phyloP scores from a whole-genome alignment of 1,140 invertebrate species.

The Drosophila hydei region DNA sequence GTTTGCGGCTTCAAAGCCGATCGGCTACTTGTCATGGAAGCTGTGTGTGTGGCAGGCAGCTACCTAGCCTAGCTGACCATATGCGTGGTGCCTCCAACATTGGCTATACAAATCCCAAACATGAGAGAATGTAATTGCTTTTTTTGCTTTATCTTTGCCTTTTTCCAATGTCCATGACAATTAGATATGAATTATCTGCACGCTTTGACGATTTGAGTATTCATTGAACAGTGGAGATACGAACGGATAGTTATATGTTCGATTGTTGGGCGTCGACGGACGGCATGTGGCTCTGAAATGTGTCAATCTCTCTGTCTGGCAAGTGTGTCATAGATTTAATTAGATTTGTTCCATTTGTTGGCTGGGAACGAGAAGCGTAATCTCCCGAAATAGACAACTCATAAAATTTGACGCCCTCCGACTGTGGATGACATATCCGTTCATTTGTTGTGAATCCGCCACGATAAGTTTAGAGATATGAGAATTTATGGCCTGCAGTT shows the following conservation, averaged over 20 bases:
- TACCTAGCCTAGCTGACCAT: slow-evolving; percentile 25
- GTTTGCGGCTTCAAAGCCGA: slow-evolving; percentile 60
- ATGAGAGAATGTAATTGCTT: slow-evolving; percentile 57
- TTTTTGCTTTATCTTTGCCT: slow-evolving; percentile 27
- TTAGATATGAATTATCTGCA: slow-evolving; percentile 79
- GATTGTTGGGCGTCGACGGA: slow-evolving; percentile 24
- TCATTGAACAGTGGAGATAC: slow-evolving; percentile 72
- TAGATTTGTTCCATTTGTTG: slow-evolving; percentile 45
- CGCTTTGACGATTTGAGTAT: slow-evolving; percentile 76
- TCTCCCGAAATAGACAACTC: slow-evolving; percentile 23
- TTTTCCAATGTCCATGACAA: slow-evolving; percentile 47
- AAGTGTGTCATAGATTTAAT: slow-evolving; percentile 49
- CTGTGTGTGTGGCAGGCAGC: slow-evolving; percentile 5
- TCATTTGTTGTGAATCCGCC: background rate
- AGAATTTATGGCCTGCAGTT: background rate
- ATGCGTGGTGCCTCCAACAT: slow-evolving; percentile 36
- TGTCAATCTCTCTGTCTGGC: slow-evolving; percentile 11
- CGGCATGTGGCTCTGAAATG: slow-evolving; percentile 14
- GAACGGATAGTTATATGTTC: slow-evolving; percentile 24
- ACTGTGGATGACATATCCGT: background rate
- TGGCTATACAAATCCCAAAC: slow-evolving; percentile 71
- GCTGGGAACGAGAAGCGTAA: slow-evolving; percentile 10
- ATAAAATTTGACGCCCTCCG: background rate
- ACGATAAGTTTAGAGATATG: background rate
- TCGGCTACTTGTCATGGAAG: slow-evolving; percentile 65